These are phyloP conservation scores for Scleropages formosus DNA, from an alignment of 2,797 vertebrate genomes.

Conservation along the genomic window DNA sequence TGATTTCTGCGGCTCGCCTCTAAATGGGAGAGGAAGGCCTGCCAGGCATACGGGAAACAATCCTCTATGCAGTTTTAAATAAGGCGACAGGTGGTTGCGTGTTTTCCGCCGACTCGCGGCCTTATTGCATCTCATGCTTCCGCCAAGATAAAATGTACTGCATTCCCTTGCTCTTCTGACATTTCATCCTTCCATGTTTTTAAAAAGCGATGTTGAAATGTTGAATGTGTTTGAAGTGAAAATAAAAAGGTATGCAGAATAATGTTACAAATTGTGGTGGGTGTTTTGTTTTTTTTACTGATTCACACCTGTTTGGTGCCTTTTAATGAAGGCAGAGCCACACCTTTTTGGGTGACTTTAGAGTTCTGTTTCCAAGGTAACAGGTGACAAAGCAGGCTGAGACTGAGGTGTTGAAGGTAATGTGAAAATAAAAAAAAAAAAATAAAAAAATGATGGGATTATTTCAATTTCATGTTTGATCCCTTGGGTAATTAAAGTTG, in stretches of 20 bases:
- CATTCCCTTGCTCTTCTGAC: not conserved
- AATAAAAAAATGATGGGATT: not conserved
- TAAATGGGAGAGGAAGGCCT: conserved; percentile 4
- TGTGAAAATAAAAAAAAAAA: not conserved
- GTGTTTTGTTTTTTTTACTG: not conserved
- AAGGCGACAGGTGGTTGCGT: conserved; percentile 20
- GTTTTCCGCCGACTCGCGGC: not conserved
- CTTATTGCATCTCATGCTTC: conserved; percentile 1
- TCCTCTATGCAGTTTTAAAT: not conserved
- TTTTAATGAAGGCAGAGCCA: not conserved
- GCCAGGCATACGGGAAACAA: not conserved
- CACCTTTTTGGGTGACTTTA: not conserved
- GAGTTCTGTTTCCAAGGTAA: conserved; percentile 6
- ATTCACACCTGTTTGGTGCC: not conserved
- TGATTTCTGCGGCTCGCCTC: not conserved
- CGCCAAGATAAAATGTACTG: too few species aligned
- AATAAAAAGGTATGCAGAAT: conserved; percentile 8
- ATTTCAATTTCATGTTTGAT: not conserved
- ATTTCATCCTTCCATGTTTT: conserved; percentile 7
- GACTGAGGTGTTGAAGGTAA: not conserved
- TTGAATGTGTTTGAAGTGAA: not conserved
- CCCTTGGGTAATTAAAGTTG: not conserved
- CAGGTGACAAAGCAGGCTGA: conserved; percentile 2
- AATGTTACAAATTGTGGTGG: not conserved
- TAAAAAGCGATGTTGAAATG: not conserved